phyloP scores from a whole-genome alignment of 1,140 invertebrate genomes.

The Drosophila eugracilis region DNA sequence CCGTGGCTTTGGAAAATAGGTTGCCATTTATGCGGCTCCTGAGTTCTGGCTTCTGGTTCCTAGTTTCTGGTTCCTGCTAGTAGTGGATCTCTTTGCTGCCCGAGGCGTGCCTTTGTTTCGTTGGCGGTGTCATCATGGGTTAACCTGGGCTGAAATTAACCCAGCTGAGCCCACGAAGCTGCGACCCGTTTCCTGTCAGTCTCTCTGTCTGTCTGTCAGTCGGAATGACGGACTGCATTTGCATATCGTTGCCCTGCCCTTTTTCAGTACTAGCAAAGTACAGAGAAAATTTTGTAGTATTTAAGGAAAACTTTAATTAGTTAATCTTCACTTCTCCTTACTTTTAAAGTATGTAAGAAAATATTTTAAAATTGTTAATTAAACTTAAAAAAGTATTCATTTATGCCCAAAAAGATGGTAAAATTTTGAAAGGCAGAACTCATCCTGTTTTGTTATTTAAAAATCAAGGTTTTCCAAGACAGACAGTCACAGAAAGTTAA shows the following conservation, averaged over 20 bases:
- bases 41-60: background rate
- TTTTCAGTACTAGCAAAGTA: slow-evolving; percentile 13
- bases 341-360: no score
- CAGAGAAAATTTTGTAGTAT: background rate
- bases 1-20: slow-evolving; percentile 52
- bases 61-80: background rate
- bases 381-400: no score
- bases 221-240: slow-evolving; percentile 40
- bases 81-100: slow-evolving; percentile 21
- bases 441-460: no score
- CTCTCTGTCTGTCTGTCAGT: slow-evolving; percentile 4
- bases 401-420: no score
- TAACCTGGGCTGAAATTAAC: slow-evolving; percentile 37
- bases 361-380: no score
- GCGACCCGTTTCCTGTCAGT: slow-evolving; percentile 47
- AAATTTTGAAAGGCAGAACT: no score
- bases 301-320: no score
- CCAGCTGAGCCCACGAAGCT: slow-evolving; percentile 41
- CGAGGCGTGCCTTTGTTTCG: slow-evolving; percentile 48
- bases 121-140: slow-evolving; percentile 40
- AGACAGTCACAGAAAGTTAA: no score
- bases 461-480: no score
- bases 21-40: slow-evolving; percentile 40
- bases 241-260: slow-evolving; percentile 33
- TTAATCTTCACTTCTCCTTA: no score